Base-by-base conservation (phyloP, 2,113 vertebrate genomes). In the Salminus brasiliensis region DNA sequence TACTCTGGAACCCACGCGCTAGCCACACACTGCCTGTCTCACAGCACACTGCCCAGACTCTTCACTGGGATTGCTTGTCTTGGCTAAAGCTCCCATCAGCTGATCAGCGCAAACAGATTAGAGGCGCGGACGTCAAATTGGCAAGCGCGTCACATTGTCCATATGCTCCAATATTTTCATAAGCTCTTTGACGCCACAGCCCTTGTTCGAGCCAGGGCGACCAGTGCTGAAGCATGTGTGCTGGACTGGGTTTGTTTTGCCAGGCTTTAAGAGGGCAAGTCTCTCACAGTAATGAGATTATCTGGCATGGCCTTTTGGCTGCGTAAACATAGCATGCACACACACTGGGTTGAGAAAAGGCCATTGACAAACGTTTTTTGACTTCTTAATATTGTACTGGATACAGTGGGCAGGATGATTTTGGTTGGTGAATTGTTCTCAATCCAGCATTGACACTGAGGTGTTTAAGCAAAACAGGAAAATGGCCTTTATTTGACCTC, bases 101-200 rank as follows among this genome's bases (percentile, higher is more conserved):
- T 81, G 79, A 82, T 78, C 69, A 23, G 29, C 8, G 70, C 55
- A 74, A 57, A 72, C 63, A 80, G 76, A 80, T 82, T 79, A 76
- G 27, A 11, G 65, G 53, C 36, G n/a, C 30, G 12, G 29, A 52
- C n/a, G 73, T 55, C 78, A 72, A 73, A 70, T 69, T 75, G 83
- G 67, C 72, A 60, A 49, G 30, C 71, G 12, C 41, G 49, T 45
- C 39, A 29, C 34, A 67, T 23, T 74, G 60, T 25, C 59, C 77
- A 72, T 79, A 79, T 81, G 74, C 59, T 77, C 62, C 32, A 62
- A 71, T 66, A 62, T 81, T 69, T 69, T 73, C 66, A 49, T 45
- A 57, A 82, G 80, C 69, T 66, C 72, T 71, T 62, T 79, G 83
- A 79, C 36, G 68, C 71, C 75, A 68, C 59, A 62, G 49, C 27